Conservation (phyloP, 1,140 invertebrate genomes). For the Monomorium pharaonis region DNA sequence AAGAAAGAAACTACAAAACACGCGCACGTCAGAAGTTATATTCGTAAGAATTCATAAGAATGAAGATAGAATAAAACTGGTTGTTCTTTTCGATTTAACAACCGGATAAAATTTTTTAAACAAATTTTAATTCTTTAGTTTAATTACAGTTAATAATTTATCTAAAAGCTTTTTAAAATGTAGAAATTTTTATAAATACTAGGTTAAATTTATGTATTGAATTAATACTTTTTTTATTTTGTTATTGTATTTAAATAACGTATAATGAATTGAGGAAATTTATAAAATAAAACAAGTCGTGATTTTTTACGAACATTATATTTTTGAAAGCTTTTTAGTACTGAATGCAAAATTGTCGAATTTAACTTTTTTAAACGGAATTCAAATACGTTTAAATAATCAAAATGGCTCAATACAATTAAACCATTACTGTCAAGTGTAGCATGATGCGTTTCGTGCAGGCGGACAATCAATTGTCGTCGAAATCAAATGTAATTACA, state of each 20-base stretch:
- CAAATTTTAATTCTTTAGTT: not conserved
- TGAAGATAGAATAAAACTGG: not conserved
- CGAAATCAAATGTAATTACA: conserved; percentile 26
- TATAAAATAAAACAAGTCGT: not conserved
- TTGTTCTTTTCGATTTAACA: not conserved
- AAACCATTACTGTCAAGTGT: not conserved
- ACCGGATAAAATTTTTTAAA: not conserved
- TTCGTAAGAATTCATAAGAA: not conserved
- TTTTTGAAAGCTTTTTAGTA: not conserved
- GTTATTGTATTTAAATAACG: not conserved
- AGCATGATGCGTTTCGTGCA: not conserved
- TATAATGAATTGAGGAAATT: not conserved
- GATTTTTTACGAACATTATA: not conserved
- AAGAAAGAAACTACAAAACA: not conserved
- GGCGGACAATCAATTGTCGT: conserved; percentile 21
- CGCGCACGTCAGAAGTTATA: not conserved
- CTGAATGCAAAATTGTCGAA: not conserved
- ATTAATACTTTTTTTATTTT: not conserved
- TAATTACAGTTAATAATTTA: not conserved
- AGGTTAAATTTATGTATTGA: not conserved
- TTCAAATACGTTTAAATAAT: not conserved
- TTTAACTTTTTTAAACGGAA: not conserved
- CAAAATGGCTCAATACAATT: conserved; percentile 1
- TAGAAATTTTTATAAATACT: no score
- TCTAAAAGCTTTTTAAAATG: not conserved